Evolutionary conservation across 1,140 invertebrate species (phyloP).

Genomic region (Zeugodacus cucurbitae): DNA sequence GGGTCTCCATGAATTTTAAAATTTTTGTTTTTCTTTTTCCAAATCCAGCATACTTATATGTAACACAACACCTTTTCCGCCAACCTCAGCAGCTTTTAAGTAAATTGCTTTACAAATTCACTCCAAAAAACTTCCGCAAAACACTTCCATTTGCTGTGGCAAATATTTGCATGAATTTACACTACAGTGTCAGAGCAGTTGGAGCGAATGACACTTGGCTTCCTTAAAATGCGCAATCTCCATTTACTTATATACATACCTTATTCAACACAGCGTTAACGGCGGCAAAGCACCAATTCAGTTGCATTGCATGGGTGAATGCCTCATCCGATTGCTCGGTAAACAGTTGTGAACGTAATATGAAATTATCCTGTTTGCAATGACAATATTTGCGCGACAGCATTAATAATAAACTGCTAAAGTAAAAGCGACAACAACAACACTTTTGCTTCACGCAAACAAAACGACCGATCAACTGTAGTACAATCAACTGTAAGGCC

Average conservation of each 20-base stretch:
- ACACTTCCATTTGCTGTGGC: background rate
- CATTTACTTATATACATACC: too few species aligned
- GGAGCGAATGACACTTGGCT: background rate
- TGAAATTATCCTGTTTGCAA: background rate
- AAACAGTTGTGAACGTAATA: conserved; percentile 16
- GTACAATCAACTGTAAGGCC: background rate
- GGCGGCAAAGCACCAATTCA: background rate
- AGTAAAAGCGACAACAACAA: background rate
- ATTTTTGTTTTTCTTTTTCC: background rate
- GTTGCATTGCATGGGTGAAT: background rate
- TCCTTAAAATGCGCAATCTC: background rate
- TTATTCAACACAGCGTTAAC: background rate
- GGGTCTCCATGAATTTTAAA: background rate
- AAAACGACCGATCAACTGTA: background rate
- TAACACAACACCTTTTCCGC: background rate
- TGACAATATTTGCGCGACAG: background rate
- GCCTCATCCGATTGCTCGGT: background rate
- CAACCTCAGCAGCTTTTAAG: background rate
- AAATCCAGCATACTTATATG: background rate
- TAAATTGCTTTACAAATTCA: background rate
- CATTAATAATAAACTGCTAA: background rate
- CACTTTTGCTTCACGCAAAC: background rate
- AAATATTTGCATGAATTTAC: conserved; percentile 18
- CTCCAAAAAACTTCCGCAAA: background rate
- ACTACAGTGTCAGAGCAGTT: background rate